These are phyloP conservation scores for Lingula anatina DNA, from an alignment of 2,888 invertebrate species.

Conservation along the genomic window DNA sequence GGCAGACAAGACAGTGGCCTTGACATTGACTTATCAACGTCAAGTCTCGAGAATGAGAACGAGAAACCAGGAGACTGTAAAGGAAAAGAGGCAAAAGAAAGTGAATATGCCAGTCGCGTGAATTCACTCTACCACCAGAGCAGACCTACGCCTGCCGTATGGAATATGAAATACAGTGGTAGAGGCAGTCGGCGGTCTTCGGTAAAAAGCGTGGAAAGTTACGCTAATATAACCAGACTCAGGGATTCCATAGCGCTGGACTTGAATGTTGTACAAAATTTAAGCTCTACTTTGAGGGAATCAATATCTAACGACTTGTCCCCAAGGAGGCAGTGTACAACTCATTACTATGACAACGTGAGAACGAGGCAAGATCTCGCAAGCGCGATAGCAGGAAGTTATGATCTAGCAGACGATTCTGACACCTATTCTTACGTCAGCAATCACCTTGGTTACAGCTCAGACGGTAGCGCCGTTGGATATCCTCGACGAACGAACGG, in stretches of 20 bases:
- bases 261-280: constrained; percentile 15
- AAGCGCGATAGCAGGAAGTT: constrained; percentile 31
- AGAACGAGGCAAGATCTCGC: constrained; percentile 27
- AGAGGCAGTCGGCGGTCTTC: neutral
- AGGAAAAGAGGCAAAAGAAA: no score
- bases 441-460: constrained; percentile 15
- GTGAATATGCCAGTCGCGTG: no score
- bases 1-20: constrained; percentile 21
- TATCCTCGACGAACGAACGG: no score
- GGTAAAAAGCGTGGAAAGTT: constrained; percentile 5
- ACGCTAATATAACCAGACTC: constrained; percentile 5
- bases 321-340: neutral
- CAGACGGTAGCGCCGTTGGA: neutral
- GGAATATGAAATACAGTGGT: no score
- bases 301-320: constrained; percentile 18
- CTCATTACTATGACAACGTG: constrained; percentile 1
- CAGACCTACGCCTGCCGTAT: no score
- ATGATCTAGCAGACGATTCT: constrained; percentile 25
- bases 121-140: no score
- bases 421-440: constrained; percentile 31
- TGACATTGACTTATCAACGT: constrained; percentile 18
- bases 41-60: constrained; percentile 10
- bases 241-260: constrained; percentile 17
- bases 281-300: constrained; percentile 17
- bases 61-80: constrained; percentile 9